Evolutionary conservation across 2,113 vertebrate species (phyloP).

Genomic region (Crocuta crocuta): DNA sequence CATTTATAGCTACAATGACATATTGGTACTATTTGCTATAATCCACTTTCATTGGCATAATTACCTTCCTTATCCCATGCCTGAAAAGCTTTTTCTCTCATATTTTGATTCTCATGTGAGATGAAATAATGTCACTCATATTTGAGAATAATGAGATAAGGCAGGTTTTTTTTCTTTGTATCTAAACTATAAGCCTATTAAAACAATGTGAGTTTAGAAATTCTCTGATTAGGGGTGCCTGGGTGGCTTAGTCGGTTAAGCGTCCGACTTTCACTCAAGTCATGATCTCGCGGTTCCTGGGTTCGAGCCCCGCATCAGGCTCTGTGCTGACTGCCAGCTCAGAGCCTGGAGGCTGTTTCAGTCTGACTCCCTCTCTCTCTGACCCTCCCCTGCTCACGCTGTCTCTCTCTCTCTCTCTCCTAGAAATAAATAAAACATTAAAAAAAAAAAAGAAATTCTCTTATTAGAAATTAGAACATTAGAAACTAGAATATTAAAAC

Average conservation of each 20-base stretch:
- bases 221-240: not conserved
- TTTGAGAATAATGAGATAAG: slow-evolving; percentile 2
- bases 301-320: too few relatives aligned
- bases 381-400: too few relatives aligned
- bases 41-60: not conserved
- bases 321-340: too few relatives aligned
- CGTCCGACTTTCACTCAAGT: too few relatives aligned
- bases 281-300: too few relatives aligned
- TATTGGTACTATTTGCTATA: not conserved
- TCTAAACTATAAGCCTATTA: not conserved
- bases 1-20: not conserved
- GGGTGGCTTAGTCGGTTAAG: too few relatives aligned
- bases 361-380: too few relatives aligned
- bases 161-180: not conserved
- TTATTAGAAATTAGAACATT: not conserved
- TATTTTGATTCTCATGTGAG: not conserved
- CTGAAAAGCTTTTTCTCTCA: not conserved
- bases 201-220: not conserved
- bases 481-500: not conserved
- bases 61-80: not conserved
- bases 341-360: too few relatives aligned
- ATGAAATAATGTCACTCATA: slow-evolving; percentile 35
- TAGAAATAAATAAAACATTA: too few relatives aligned
- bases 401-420: too few relatives aligned
- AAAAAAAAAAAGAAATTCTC: not conserved